phyloP scores from a whole-genome alignment of 2,888 invertebrate genomes.

The Cetonia aurata region DNA sequence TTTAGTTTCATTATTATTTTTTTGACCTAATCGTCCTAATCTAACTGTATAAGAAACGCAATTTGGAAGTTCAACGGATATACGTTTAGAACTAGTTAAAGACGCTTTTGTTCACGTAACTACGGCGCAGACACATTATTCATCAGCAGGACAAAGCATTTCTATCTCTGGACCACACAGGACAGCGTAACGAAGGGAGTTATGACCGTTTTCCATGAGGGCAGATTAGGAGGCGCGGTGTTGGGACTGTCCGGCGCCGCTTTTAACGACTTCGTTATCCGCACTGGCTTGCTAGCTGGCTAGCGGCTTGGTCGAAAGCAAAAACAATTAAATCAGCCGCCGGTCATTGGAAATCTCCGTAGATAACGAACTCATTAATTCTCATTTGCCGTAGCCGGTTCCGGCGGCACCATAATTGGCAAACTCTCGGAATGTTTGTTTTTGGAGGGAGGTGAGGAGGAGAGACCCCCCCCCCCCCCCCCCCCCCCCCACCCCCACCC shows the following conservation, averaged over 20 bases:
- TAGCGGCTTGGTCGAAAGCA: constrained; percentile 47
- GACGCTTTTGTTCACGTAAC: too few relatives aligned
- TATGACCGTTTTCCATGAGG: constrained; percentile 29
- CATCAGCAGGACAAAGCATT: too few relatives aligned
- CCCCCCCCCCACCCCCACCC: too few relatives aligned
- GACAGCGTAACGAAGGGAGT: constrained; percentile 1
- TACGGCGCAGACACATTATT: too few relatives aligned
- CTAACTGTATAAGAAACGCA: too few relatives aligned
- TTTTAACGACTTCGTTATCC: constrained; percentile 58
- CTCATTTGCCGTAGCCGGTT: constrained; percentile 54
- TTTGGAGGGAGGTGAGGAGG: neutral
- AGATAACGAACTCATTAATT: constrained; percentile 58
- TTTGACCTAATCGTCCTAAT: too few relatives aligned
- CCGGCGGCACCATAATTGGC: constrained; percentile 51
- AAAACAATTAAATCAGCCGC: constrained; percentile 60
- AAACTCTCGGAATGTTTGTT: constrained; percentile 44
- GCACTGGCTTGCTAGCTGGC: constrained; percentile 41
- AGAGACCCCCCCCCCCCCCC: too few relatives aligned
- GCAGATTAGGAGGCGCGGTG: neutral
- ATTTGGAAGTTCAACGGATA: too few relatives aligned
- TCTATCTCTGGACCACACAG: too few relatives aligned
- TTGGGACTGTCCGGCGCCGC: constrained; percentile 37
- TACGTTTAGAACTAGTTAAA: too few relatives aligned
- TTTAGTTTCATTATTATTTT: too few relatives aligned
- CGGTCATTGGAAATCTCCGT: constrained; percentile 56